These are phyloP conservation scores for Rambutsinella grinnellia DNA, from an alignment of 2,888 invertebrate species.

Conservation along the genomic window DNA sequence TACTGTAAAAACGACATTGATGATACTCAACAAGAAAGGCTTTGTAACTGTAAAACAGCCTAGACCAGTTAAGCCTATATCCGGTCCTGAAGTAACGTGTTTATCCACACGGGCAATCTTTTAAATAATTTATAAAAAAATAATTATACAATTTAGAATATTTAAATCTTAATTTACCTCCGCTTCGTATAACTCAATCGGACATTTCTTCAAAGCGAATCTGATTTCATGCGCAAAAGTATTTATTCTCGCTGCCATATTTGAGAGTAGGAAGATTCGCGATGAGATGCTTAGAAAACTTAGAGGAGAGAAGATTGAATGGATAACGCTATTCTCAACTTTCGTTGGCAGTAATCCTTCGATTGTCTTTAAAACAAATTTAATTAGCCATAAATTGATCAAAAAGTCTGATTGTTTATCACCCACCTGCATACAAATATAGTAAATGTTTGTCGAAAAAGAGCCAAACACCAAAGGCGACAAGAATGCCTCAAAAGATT, in stretches of 20 bases:
- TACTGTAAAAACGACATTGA: slow-evolving; percentile 27
- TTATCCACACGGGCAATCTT: slow-evolving; percentile 16
- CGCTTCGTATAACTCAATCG: slow-evolving; percentile 29
- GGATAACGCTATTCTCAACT: background rate
- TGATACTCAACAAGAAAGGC: slow-evolving; percentile 9
- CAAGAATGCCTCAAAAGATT: slow-evolving; percentile 29
- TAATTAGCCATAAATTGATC: background rate
- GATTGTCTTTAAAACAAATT: slow-evolving; percentile 12
- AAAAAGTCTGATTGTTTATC: background rate
- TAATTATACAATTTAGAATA: too few relatives aligned
- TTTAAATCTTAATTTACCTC: too few relatives aligned
- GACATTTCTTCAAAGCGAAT: slow-evolving; percentile 32
- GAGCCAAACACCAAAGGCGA: slow-evolving; percentile 49
- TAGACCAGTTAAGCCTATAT: slow-evolving; percentile 21
- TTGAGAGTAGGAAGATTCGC: slow-evolving; percentile 23
- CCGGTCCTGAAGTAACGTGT: background rate
- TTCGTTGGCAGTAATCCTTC: slow-evolving; percentile 26
- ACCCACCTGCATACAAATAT: slow-evolving; percentile 46
- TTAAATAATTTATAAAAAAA: too few relatives aligned
- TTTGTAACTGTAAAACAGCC: slow-evolving; percentile 25
- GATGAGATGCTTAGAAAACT: slow-evolving; percentile 23
- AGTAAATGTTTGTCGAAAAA: slow-evolving; percentile 46
- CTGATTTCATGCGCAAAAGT: slow-evolving; percentile 32
- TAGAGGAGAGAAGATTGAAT: slow-evolving; percentile 19
- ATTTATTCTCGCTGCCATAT: slow-evolving; percentile 33